Evolutionary conservation across 2,797 vertebrate genomes (phyloP).

Genomic region (Melanotaenia parkinsoni): DNA sequence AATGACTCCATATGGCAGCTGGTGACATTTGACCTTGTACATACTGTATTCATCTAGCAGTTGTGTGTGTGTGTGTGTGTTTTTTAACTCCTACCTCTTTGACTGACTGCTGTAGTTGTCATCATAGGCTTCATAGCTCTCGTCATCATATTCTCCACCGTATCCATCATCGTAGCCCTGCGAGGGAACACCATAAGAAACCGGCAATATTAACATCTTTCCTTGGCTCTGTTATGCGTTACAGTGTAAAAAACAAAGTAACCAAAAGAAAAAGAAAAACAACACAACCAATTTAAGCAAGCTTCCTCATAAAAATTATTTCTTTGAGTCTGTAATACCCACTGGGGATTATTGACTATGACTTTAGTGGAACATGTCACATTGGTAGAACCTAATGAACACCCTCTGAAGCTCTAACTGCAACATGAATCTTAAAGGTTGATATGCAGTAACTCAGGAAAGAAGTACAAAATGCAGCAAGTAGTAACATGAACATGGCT

Average conservation of each 20-base stretch:
- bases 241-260: slow-evolving; percentile 49
- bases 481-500: no score
- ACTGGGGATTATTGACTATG: slow-evolving; percentile 70
- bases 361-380: slow-evolving; percentile 53
- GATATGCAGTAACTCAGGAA: slow-evolving; percentile 26
- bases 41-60: slow-evolving; percentile 2
- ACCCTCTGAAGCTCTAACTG: slow-evolving; percentile 48
- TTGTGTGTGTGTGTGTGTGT: background rate
- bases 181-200: slow-evolving; percentile 21
- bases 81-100: slow-evolving; percentile 86
- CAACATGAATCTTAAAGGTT: slow-evolving; percentile 54
- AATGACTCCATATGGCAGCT: slow-evolving; percentile 11
- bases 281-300: slow-evolving; percentile 67
- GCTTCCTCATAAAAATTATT: slow-evolving; percentile 56
- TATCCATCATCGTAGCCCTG: slow-evolving; percentile 97
- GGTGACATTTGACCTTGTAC: slow-evolving; percentile 15
- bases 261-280: slow-evolving; percentile 14
- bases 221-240: slow-evolving; percentile 34
- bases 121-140: slow-evolving; percentile 93
- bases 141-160: slow-evolving; percentile 94
- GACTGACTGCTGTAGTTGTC: slow-evolving; percentile 91
- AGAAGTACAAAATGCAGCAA: no score
- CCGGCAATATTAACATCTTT: slow-evolving; percentile 9
- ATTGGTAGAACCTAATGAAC: slow-evolving; percentile 60
- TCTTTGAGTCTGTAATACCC: slow-evolving; percentile 61